phyloP scores from a whole-genome alignment of 2,797 vertebrate genomes.

The Poecilia velifera region DNA sequence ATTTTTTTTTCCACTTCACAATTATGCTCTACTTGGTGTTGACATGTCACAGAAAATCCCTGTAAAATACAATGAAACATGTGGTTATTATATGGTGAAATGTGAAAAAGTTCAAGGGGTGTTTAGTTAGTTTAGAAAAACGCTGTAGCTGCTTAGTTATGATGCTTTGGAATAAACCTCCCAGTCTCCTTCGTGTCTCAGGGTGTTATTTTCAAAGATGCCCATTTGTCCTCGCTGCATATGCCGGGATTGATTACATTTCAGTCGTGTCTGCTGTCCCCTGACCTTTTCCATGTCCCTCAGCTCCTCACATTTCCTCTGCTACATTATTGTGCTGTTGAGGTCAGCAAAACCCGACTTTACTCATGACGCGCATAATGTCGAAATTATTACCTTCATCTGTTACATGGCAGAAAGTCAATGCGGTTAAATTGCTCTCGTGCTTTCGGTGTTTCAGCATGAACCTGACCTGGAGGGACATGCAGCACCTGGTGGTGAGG shows the following conservation, averaged over 20 bases:
- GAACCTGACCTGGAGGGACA: conserved; percentile 98
- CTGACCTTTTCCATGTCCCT: conserved; percentile 53
- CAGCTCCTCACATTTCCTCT: conserved; percentile 48
- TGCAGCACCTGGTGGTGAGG: conserved; percentile 96
- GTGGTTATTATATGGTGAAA: not conserved
- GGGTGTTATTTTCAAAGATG: conserved; percentile 40
- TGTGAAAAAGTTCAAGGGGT: not conserved
- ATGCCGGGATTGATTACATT: conserved; percentile 36
- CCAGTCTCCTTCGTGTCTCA: conserved; percentile 25
- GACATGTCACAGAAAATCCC: not conserved
- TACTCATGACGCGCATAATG: conserved; percentile 37
- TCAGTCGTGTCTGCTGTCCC: conserved; percentile 32
- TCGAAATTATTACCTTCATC: conserved; percentile 38
- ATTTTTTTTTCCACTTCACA: not conserved
- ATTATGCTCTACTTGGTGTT: not conserved
- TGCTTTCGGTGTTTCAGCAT: conserved; percentile 77
- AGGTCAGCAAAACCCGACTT: conserved; percentile 45
- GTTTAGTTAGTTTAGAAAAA: not conserved
- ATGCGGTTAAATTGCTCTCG: conserved; percentile 11
- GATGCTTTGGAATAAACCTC: conserved; percentile 33
- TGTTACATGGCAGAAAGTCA: conserved; percentile 39
- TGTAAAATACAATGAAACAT: not conserved
- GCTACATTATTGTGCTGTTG: conserved; percentile 32
- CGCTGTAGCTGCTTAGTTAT: conserved; percentile 38
- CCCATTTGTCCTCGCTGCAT: conserved; percentile 10